Conservation (phyloP, 2,113 vertebrate genomes). For the Misgurnus mizolepis region DNA sequence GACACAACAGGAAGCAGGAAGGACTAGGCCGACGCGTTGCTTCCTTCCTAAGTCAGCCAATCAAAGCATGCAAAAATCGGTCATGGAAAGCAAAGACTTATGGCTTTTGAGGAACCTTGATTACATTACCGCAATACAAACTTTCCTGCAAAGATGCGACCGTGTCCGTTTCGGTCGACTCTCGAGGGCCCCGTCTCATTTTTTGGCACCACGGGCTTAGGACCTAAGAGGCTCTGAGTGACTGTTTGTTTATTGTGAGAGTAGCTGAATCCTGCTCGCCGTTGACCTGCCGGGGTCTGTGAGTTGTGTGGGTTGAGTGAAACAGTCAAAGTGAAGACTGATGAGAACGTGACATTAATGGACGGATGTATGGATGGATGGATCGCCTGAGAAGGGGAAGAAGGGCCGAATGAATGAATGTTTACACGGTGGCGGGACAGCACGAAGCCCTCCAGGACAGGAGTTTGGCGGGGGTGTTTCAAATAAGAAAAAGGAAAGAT, state of each 20-base stretch:
- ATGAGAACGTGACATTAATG: conserved; percentile 64
- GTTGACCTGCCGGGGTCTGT: conserved; percentile 65
- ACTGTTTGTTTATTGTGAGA: conserved; percentile 76
- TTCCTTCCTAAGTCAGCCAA: conserved; percentile 77
- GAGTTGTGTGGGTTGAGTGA: conserved; percentile 62
- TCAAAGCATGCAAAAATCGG: conserved; percentile 63
- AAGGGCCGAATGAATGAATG: conserved; percentile 68
- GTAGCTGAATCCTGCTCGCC: conserved; percentile 59
- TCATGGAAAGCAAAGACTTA: conserved; percentile 53
- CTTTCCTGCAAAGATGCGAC: conserved; percentile 37
- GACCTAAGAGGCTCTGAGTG: conserved; percentile 65
- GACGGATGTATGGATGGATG: conserved; percentile 51
- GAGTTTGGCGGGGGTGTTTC: conserved; percentile 49
- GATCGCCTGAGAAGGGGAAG: conserved; percentile 47
- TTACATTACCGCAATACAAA: conserved; percentile 40
- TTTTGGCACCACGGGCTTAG: conserved; percentile 70
- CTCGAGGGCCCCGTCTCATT: conserved; percentile 56
- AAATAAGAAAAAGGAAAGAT: conserved; percentile 49
- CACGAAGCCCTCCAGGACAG: conserved; percentile 65
- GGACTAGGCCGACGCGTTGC: conserved; percentile 66
- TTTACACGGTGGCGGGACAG: conserved; percentile 72
- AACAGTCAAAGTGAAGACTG: conserved; percentile 71
- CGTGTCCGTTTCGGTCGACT: conserved; percentile 6
- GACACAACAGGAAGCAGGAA: conserved; percentile 83
- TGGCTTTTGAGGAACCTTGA: conserved; percentile 49